These are phyloP conservation scores for Percina caprodes DNA, from an alignment of 2,113 vertebrate genomes.

Conservation along the genomic window DNA sequence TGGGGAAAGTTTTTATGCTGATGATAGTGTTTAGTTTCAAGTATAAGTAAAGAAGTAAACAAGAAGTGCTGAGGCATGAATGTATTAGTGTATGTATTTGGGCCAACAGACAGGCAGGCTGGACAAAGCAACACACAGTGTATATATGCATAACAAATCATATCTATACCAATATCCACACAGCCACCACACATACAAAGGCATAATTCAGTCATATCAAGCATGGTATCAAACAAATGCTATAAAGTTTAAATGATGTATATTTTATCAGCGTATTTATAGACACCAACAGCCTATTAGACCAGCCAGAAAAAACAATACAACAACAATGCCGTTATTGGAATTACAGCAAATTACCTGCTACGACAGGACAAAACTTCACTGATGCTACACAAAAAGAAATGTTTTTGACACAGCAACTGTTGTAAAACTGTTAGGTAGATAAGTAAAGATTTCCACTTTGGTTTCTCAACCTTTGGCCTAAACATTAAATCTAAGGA, in stretches of 20 bases:
- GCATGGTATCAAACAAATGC: neutral
- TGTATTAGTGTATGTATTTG: slow-evolving; percentile 38
- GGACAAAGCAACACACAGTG: neutral
- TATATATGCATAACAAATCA: neutral
- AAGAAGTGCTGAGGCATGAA: slow-evolving; percentile 67
- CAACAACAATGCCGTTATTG: neutral
- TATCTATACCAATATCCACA: neutral
- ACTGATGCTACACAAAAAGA: no score
- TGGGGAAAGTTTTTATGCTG: slow-evolving; percentile 63
- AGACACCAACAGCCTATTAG: neutral
- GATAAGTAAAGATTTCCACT: neutral
- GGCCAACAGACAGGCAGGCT: slow-evolving; percentile 20
- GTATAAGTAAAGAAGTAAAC: slow-evolving; percentile 62
- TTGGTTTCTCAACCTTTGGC: neutral
- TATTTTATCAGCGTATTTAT: neutral
- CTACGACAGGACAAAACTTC: neutral
- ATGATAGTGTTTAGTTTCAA: slow-evolving; percentile 57
- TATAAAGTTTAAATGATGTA: neutral
- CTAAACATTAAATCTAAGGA: neutral
- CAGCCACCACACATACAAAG: neutral
- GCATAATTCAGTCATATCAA: neutral
- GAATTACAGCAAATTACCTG: neutral
- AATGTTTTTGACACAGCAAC: neutral
- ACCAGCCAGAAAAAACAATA: no score
- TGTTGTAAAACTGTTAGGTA: neutral